Conservation (phyloP, 2,797 vertebrate genomes). For the Labroides dimidiatus region DNA sequence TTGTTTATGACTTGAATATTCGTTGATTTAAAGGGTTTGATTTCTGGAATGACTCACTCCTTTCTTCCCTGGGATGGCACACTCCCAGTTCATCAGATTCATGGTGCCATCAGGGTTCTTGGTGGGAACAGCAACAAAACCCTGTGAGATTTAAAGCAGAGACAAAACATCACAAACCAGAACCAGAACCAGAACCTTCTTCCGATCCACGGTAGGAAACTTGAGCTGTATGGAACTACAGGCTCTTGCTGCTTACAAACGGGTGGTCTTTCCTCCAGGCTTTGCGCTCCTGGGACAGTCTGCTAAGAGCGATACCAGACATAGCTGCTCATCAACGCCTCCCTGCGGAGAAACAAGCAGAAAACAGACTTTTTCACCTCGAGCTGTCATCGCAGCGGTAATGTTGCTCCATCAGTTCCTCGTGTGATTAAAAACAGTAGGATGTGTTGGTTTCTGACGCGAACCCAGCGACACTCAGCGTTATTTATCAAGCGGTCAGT, state of each 20-base stretch:
- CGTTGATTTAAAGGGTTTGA: too few species aligned
- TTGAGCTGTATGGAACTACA: not conserved
- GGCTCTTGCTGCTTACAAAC: conserved; percentile 70
- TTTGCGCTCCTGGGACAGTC: conserved; percentile 85
- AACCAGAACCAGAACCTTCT: not conserved
- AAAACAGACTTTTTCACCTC: conserved; percentile 30
- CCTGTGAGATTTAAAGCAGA: conserved; percentile 59
- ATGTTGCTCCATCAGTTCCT: accelerated
- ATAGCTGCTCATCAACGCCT: conserved; percentile 84
- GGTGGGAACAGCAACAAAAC: conserved; percentile 85
- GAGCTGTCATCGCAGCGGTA: not conserved
- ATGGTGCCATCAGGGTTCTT: conserved; percentile 86
- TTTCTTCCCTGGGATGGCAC: conserved; percentile 85
- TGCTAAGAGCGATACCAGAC: conserved; percentile 86
- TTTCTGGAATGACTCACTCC: too few species aligned
- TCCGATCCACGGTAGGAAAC: accelerated
- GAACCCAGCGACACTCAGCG: accelerated
- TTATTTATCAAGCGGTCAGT: too few species aligned
- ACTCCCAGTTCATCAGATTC: conserved; percentile 88
- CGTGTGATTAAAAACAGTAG: accelerated
- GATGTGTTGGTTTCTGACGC: not conserved
- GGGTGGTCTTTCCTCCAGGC: conserved; percentile 86
- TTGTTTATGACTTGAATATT: too few species aligned
- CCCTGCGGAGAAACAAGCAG: conserved; percentile 69
- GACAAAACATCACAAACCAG: conserved; percentile 26